phyloP scores from a whole-genome alignment of 2,113 vertebrate species.

The Cyanistes caeruleus region DNA sequence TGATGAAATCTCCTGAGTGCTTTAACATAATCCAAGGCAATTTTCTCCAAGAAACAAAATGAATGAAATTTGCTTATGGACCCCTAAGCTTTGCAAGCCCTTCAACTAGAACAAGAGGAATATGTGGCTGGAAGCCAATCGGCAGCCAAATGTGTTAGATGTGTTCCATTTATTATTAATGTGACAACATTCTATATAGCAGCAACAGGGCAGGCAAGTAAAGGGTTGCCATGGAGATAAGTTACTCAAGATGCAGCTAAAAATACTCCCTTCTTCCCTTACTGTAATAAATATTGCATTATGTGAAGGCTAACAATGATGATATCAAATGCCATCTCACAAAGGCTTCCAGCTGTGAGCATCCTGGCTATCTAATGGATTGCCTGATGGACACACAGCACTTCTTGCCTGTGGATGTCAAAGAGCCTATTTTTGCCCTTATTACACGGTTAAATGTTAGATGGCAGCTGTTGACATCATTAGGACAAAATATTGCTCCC shows the following conservation, averaged over 20 bases:
- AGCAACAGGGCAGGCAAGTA: constrained; percentile 67
- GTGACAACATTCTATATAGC: constrained; percentile 71
- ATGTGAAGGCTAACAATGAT: constrained; percentile 67
- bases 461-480: constrained; percentile 34
- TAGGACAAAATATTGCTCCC: constrained; percentile 15
- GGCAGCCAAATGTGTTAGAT: constrained; percentile 71
- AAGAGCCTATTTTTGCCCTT: neutral
- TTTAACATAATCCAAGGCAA: constrained; percentile 53
- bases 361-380: constrained; percentile 47
- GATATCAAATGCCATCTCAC: constrained; percentile 67
- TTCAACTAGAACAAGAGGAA: constrained; percentile 57
- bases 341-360: constrained; percentile 54
- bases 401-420: neutral
- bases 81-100: constrained; percentile 19
- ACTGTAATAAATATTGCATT: constrained; percentile 76
- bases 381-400: neutral
- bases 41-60: constrained; percentile 55
- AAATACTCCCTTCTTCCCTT: constrained; percentile 68
- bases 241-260: constrained; percentile 75
- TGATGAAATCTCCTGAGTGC: constrained; percentile 27
- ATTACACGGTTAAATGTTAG: neutral
- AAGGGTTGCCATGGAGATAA: constrained; percentile 75
- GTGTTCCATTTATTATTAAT: constrained; percentile 75
- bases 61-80: constrained; percentile 58
- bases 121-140: constrained; percentile 62